phyloP scores from a whole-genome alignment of 1,140 invertebrate genomes.

The Drepana arcuata region DNA sequence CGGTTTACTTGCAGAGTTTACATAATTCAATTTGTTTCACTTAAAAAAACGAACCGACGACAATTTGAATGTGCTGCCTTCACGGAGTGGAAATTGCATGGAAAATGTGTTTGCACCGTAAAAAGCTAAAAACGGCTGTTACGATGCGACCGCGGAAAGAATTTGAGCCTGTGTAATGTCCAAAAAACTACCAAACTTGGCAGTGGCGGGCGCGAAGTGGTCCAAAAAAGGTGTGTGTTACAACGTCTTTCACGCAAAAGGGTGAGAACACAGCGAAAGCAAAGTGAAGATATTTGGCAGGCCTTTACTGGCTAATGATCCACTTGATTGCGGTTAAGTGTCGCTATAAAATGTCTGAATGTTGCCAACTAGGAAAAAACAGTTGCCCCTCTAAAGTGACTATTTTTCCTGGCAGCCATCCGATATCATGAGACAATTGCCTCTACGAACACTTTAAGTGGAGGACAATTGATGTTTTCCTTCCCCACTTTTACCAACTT shows the following conservation, averaged over 20 bases:
- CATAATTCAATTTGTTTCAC: constrained; percentile 32
- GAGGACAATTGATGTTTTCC: constrained; percentile 48
- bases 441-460: constrained; percentile 44
- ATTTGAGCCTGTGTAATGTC: no score
- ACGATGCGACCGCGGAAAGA: no score
- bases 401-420: constrained; percentile 60
- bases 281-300: constrained; percentile 63
- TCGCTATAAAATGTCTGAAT: constrained; percentile 62
- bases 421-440: constrained; percentile 64
- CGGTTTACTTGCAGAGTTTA: constrained; percentile 24
- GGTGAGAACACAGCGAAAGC: constrained; percentile 51
- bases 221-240: constrained; percentile 60
- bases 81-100: no score
- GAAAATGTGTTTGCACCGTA: no score
- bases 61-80: no score
- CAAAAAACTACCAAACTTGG: constrained; percentile 43
- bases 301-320: constrained; percentile 65
- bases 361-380: constrained; percentile 67
- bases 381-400: constrained; percentile 55
- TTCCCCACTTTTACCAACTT: constrained; percentile 22
- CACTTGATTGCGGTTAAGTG: constrained; percentile 67
- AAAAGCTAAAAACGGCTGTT: no score
- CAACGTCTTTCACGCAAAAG: constrained; percentile 45
- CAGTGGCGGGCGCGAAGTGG: constrained; percentile 29
- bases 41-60: no score